Evolutionary conservation across 2,113 vertebrate species (phyloP).

Genomic region (Genyomyrus donnyi): DNA sequence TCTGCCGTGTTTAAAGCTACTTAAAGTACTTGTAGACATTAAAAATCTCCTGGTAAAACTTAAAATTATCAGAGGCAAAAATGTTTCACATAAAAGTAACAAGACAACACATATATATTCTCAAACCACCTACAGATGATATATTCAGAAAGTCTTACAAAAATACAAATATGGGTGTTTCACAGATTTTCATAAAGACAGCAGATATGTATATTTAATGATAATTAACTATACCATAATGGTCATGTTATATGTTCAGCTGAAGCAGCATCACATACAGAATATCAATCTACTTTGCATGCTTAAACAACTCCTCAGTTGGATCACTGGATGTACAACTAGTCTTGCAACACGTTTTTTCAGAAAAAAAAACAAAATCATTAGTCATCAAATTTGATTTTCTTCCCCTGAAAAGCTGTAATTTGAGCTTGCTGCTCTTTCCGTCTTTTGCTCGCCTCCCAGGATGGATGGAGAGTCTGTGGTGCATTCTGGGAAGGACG

Average conservation of each 20-base stretch:
- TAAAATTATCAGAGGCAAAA: background rate
- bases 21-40: background rate
- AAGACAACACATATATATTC: background rate
- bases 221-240: background rate
- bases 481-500: conserved; percentile 43
- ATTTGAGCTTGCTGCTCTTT: conserved; percentile 83
- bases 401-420: conserved; percentile 86
- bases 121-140: background rate
- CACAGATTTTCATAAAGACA: background rate
- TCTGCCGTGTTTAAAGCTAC: background rate
- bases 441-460: conserved; percentile 88
- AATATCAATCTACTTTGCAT: background rate
- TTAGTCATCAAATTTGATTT: conserved; percentile 77
- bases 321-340: background rate
- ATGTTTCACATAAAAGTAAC: background rate
- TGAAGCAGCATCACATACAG: background rate
- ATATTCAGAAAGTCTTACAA: background rate
- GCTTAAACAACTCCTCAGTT: background rate
- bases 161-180: background rate
- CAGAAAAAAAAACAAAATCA: background rate
- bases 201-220: background rate
- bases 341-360: background rate
- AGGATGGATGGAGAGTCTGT: conserved; percentile 85
- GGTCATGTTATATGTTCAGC: background rate
- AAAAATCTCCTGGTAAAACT: background rate